phyloP scores from a whole-genome alignment of 2,888 invertebrate species.

The Lasioglossum malachurum region DNA sequence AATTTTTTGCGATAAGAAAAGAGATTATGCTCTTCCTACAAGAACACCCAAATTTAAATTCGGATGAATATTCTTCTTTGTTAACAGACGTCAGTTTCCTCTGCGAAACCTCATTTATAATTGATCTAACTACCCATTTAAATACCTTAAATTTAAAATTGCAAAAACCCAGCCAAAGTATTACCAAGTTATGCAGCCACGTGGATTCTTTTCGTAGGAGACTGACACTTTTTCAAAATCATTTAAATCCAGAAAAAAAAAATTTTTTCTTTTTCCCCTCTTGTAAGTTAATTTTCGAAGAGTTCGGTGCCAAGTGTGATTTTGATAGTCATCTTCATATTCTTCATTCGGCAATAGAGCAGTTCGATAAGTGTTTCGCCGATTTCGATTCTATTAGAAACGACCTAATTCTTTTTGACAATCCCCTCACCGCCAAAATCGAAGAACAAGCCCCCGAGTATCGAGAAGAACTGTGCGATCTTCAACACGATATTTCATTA shows the following conservation, averaged over 20 bases:
- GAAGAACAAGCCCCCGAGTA: too few species aligned
- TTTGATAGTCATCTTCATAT: background rate
- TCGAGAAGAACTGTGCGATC: too few species aligned
- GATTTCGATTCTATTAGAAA: background rate
- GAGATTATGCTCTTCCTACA: background rate
- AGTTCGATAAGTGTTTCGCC: background rate
- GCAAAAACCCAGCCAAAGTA: background rate
- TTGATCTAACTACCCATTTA: background rate
- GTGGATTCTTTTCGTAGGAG: background rate
- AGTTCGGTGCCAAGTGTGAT: background rate
- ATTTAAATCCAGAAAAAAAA: background rate
- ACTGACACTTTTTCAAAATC: background rate
- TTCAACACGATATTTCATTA: too few species aligned
- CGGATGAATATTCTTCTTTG: background rate
- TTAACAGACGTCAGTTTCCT: background rate
- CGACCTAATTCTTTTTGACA: too few species aligned
- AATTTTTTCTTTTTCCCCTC: background rate
- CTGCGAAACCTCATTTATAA: background rate
- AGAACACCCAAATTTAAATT: background rate
- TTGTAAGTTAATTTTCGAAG: background rate
- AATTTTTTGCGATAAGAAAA: background rate
- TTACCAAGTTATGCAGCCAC: background rate
- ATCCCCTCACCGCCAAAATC: too few species aligned
- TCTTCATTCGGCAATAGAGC: background rate
- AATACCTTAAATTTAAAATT: background rate